Base-by-base conservation (phyloP, 1,140 invertebrate species). In the Lanistes nyassanus region DNA sequence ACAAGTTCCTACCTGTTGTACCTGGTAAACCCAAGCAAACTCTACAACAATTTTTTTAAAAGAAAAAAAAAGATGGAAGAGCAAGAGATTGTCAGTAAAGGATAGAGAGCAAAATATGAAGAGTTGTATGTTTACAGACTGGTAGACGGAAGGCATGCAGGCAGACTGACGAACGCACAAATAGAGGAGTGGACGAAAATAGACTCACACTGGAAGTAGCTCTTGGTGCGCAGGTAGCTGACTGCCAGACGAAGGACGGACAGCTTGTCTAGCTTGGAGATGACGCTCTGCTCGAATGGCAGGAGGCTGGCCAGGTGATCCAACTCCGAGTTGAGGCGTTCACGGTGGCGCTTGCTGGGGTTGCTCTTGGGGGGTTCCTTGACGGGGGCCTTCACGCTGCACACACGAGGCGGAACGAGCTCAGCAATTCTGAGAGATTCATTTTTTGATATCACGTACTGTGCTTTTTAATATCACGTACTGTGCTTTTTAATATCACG, bases 321-420 rank as follows among this genome's bases (percentile, higher is more conserved):
- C 87, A 99, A 91, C 90, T 99, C 98, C 4, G 96, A 96, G 89
- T 99, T 99, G 39, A 99, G 92, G 39, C 98, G 92, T 91, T 99
- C 98, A 34, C 98, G 92, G 90, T 99, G 98, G 34, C 98, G 91
- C 90, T 99, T 99, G 88, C 96, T 98, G 1, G 98, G 98, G 90
- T 99, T 99, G 85, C 96, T 98, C 89, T 99, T 99, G n/a, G 96
- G 97, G 82, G 97, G 96, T 75, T 98, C 97, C 91, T 98, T 98
- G 80, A 96, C 94, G 67, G 96, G 95, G 42, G 96, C 95, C 89
- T 98, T 98, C 84, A 97, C 92, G 89, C 96, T 98, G 93, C 37
- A 94, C 93, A 76, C 84, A 87, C 34, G 76, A 76, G 37, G 31
- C 39, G 34, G 5, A 67, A 9, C 11, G n/a, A n/a, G n/a, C n/a